Base-by-base conservation (phyloP, 1,140 invertebrate genomes). In the Orussus abietinus region DNA sequence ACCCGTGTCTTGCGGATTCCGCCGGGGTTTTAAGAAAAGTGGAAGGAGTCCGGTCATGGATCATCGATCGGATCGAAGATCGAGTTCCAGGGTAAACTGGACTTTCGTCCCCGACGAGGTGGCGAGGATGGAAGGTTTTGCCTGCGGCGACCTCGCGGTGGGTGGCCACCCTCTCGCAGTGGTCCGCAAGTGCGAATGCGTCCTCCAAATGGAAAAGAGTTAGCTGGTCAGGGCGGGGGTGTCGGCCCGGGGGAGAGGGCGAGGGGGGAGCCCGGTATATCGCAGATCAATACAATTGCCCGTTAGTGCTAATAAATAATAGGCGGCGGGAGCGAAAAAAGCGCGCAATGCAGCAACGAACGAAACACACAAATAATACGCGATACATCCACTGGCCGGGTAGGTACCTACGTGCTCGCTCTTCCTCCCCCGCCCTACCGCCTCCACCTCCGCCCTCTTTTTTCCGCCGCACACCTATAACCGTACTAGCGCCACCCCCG, bases 261-360 rank as follows among this genome's bases (percentile, higher is more conserved):
- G 52, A 58, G 57, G 54, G 59, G 64, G 61, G n/a, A n/a, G 62
- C 35, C 12, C 66, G 65, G 64, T 69, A 65, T 71, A 72, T 72
- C 64, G 70, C 69, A 71, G 70, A 73, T 73, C 70, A 72, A 73
- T 72, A 72, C 70, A 72, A 73, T 73, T 72, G 70, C 68, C 72
- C 69, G 70, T 73, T 73, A 73, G 70, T 71, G 70, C 70, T 72
- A 73, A 72, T 73, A 73, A 73, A 73, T 72, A 71, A 73, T 73
- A 73, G 70, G 66, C 70, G 65, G 66, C 62, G 66, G 69, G 66
- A 68, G 66, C 68, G 60, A 73, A 73, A 71, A 72, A 73, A 71
- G 59, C 67, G 65, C 66, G 67, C 68, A 69, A 64, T 70, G 70
- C 68, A 72, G 67, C 68, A 71, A 59, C 57, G 66, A 69, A 69